phyloP scores from a whole-genome alignment of 2,797 vertebrate species.

The Cottoperca gobio region DNA sequence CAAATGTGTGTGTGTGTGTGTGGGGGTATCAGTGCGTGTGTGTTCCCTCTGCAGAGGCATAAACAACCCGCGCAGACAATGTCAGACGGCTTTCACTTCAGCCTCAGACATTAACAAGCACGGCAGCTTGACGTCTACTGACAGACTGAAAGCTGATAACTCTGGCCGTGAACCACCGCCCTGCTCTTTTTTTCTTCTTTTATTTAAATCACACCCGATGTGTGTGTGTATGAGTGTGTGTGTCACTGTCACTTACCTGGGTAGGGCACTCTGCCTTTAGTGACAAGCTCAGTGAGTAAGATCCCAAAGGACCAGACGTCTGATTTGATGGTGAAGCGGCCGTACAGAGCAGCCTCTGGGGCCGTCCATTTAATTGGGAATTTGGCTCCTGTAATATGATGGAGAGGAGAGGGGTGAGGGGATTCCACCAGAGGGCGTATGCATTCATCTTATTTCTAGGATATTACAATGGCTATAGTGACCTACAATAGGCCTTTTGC shows the following conservation, averaged over 20 bases:
- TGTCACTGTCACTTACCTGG: slow-evolving; percentile 86
- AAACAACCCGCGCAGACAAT: slow-evolving; percentile 69
- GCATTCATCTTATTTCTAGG: slow-evolving; percentile 15
- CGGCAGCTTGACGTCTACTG: slow-evolving; percentile 48
- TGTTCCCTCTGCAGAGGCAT: slow-evolving; percentile 61
- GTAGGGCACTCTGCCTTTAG: slow-evolving; percentile 96
- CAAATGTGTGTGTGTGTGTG: slow-evolving; percentile 50
- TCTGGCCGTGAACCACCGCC: slow-evolving; percentile 33
- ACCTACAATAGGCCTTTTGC: slow-evolving; percentile 6
- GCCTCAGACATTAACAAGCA: slow-evolving; percentile 63
- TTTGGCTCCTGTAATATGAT: slow-evolving; percentile 89
- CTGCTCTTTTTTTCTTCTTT: background rate
- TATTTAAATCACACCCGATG: slow-evolving; percentile 7
- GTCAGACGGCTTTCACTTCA: slow-evolving; percentile 69
- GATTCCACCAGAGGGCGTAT: slow-evolving; percentile 55
- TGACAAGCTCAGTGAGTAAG: slow-evolving; percentile 94
- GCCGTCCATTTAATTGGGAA: slow-evolving; percentile 98
- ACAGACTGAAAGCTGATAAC: slow-evolving; percentile 58
- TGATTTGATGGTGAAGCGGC: slow-evolving; percentile 97
- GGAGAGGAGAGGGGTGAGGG: slow-evolving; percentile 7
- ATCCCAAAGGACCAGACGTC: slow-evolving; percentile 98
- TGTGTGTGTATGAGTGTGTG: slow-evolving; percentile 19
- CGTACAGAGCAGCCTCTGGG: slow-evolving; percentile 94
- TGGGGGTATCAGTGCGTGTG: slow-evolving; percentile 22
- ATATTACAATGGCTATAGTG: slow-evolving; percentile 10